These are phyloP conservation scores for Drosophila elegans DNA, from an alignment of 1,140 invertebrate genomes.

Conservation along the genomic window DNA sequence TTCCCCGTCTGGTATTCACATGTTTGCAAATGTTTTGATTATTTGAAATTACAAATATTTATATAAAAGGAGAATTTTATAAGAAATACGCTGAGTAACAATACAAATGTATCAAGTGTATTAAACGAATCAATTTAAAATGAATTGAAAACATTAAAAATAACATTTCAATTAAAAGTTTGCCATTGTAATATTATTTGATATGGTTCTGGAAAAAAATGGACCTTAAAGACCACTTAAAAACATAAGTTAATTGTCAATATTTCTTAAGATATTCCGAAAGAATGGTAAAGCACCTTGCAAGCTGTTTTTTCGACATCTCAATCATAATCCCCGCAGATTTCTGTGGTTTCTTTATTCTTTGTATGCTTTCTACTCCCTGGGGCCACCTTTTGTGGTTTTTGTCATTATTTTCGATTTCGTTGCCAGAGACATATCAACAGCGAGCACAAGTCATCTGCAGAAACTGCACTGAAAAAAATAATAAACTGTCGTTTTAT, in stretches of 20 bases:
- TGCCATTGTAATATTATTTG: background rate
- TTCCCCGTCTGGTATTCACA: background rate
- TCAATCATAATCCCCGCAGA: constrained; percentile 27
- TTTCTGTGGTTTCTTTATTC: constrained; percentile 4
- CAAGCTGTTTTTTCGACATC: constrained; percentile 21
- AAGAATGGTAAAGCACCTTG: constrained; percentile 1
- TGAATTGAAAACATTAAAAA: too few relatives aligned
- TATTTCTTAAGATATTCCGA: background rate
- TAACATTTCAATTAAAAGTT: background rate
- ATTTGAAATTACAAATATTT: background rate
- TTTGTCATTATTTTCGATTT: constrained; percentile 65
- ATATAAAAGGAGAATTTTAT: background rate
- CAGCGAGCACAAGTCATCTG: constrained; percentile 19
- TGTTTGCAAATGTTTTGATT: background rate
- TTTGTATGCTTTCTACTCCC: constrained; percentile 6
- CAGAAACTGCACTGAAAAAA: constrained; percentile 14
- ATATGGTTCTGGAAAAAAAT: too few relatives aligned
- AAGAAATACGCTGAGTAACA: background rate
- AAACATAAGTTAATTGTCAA: background rate
- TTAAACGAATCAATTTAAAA: background rate
- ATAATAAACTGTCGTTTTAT: too few relatives aligned
- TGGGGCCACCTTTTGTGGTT: constrained; percentile 44
- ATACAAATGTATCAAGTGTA: too few relatives aligned
- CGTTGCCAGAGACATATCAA: constrained; percentile 28
- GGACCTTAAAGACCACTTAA: background rate